phyloP scores from a whole-genome alignment of 2,797 vertebrate genomes.

The Pipistrellus pygmaeus region DNA sequence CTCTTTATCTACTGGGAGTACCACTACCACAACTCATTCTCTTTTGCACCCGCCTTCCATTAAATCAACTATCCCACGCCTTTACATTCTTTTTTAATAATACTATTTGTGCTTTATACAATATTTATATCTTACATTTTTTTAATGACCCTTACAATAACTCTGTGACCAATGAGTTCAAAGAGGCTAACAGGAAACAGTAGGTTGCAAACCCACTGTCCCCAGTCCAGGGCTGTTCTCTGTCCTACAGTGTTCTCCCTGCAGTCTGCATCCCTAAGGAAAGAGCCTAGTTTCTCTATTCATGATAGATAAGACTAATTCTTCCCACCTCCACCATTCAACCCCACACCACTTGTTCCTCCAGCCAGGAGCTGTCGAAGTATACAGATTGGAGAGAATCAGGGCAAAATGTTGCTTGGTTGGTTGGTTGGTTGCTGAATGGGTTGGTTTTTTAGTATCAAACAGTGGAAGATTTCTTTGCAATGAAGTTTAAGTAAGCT shows the following conservation, averaged over 20 bases:
- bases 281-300: not conserved
- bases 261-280: not conserved
- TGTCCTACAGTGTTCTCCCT: not conserved
- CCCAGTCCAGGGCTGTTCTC: not conserved
- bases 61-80: not conserved
- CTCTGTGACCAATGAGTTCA: not conserved
- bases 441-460: not conserved
- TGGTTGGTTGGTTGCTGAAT: no score
- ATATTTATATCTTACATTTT: not conserved
- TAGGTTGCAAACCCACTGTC: not conserved
- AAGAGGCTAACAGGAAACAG: slow-evolving; percentile 9
- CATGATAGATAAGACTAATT: not conserved
- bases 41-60: not conserved
- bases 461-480: not conserved
- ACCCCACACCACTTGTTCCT: not conserved
- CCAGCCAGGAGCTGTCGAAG: not conserved
- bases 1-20: not conserved
- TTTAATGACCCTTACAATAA: not conserved
- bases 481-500: slow-evolving; percentile 43
- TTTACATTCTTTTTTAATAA: not conserved
- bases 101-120: not conserved
- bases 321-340: not conserved
- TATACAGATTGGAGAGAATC: not conserved
- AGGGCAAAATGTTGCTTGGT: not conserved
- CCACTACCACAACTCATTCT: not conserved